These are phyloP conservation scores for Amphilophus citrinellus DNA, from an alignment of 2,113 vertebrate genomes.

Conservation along the genomic window DNA sequence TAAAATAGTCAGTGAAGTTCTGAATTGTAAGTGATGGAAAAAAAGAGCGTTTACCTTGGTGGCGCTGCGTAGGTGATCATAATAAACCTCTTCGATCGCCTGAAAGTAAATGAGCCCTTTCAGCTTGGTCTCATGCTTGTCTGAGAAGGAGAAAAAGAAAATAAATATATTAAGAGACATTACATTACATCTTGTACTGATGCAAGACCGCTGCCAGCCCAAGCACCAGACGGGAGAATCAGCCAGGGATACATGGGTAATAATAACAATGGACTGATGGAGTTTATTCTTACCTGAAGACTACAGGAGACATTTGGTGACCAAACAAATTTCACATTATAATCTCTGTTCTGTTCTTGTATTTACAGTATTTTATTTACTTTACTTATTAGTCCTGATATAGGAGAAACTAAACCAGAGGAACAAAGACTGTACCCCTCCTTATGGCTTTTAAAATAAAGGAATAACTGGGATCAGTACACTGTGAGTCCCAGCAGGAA, in stretches of 20 bases:
- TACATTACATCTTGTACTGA: conserved; percentile 65
- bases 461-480: background rate
- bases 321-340: conserved; percentile 3
- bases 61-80: conserved; percentile 86
- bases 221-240: conserved; percentile 29
- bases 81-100: conserved; percentile 88
- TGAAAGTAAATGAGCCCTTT: conserved; percentile 89
- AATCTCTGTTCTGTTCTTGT: background rate
- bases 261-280: background rate
- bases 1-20: background rate
- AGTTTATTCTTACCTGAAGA: background rate
- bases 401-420: background rate
- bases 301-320: background rate
- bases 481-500: background rate
- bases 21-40: background rate
- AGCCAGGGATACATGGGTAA: background rate
- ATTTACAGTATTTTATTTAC: background rate
- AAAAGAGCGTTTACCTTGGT: conserved; percentile 77
- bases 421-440: background rate
- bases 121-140: conserved; percentile 87
- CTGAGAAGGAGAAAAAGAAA: conserved; percentile 68
- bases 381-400: background rate
- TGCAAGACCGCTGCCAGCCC: conserved; percentile 71
- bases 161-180: conserved; percentile 65
- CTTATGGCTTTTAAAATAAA: background rate